Evolutionary conservation across 2,888 invertebrate species (phyloP), one percentile per base, ranked within the genome.

Genomic region (Phalera bucephala): DNA sequence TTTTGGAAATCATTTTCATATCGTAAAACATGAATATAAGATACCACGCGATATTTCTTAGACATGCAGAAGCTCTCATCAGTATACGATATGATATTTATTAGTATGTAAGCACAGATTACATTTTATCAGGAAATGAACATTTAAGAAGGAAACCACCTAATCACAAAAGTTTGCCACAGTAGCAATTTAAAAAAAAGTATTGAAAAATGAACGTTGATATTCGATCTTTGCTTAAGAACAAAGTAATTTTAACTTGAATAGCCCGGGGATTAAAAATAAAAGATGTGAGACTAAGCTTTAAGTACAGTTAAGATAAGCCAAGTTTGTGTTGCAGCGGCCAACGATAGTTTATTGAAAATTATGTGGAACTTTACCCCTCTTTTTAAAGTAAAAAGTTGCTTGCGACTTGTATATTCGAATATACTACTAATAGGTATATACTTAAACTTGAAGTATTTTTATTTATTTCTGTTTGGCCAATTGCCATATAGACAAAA

Each of bases 281-380:
- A 82, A 81, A 83, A 80, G 75, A 79, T 71, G 69, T 60, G 64
- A 53, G 64, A 64, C 64, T 41, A 64, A 70, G 71, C 76, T 80
- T 77, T 78, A 80, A 81, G 72, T 84, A 80, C 71, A 76, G 75
- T 79, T 78, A 78, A 84, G 83, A 84, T 85, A 86, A 84, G 80
- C 76, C 63, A 72, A 77, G 70, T 74, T 75, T 67, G 64, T 74
- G 65, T 69, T 60, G 70, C 69, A 62, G 64, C 71, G 63, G 64
- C 72, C 53, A 54, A 60, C 65, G 67, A 64, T 65, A 67, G 71
- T 74, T 80, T 73, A 73, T 72, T 67, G 55, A 64, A 77, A 80
- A 64, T 80, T 76, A 65, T 67, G 72, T 59, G 59, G 64, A 74
- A 76, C 60, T 77, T 76, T 58, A 65, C 76, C 58, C 64, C 61